phyloP scores from a whole-genome alignment of 2,888 invertebrate genomes.

The Dryadula phaetusa region DNA sequence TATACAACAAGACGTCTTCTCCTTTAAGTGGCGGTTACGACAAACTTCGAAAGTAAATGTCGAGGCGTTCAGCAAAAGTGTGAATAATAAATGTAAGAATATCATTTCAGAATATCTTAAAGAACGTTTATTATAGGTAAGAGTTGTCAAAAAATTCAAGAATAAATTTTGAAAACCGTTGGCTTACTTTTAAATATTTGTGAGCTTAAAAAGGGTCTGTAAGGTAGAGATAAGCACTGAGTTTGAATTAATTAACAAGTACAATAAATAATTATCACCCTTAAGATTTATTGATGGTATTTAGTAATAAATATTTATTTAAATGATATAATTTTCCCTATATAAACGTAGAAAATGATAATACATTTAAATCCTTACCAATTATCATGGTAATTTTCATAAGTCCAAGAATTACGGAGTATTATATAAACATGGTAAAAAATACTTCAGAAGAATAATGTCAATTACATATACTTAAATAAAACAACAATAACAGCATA shows the following conservation, averaged over 20 bases:
- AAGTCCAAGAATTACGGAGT: background rate
- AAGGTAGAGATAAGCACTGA: constrained; percentile 26
- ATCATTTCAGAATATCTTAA: constrained; percentile 58
- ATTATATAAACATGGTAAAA: background rate
- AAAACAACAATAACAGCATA: background rate
- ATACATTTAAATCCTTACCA: background rate
- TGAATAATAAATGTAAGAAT: constrained; percentile 72
- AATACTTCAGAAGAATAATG: background rate
- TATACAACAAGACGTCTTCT: constrained; percentile 63
- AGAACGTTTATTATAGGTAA: constrained; percentile 29
- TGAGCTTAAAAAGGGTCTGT: constrained; percentile 35
- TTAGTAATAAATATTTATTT: background rate
- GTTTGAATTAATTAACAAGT: constrained; percentile 6
- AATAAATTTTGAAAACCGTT: constrained; percentile 24
- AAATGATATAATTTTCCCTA: too few species aligned
- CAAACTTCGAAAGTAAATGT: constrained; percentile 75
- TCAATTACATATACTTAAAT: background rate
- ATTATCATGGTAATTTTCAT: background rate
- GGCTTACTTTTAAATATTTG: constrained; percentile 25
- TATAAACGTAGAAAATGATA: too few species aligned
- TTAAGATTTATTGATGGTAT: background rate
- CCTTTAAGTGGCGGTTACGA: constrained; percentile 67
- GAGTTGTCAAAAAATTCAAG: constrained; percentile 6
- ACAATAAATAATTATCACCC: background rate
- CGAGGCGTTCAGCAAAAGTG: constrained; percentile 65